Evolutionary conservation across 2,888 invertebrate species (phyloP), one percentile per base, ranked within the genome.

Genomic region (Drosophila stalkeri): DNA sequence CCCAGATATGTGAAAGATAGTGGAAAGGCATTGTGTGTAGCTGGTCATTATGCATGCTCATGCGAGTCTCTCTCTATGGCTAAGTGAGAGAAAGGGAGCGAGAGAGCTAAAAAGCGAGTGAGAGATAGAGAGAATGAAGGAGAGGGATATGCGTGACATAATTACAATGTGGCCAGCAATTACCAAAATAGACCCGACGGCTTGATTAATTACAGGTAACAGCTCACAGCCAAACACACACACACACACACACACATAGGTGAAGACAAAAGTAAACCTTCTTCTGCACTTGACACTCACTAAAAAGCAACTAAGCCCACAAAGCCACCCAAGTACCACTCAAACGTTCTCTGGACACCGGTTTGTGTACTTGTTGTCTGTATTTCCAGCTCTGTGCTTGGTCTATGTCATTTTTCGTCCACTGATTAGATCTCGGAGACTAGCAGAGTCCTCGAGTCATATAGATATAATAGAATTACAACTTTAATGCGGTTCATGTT

Each of bases 201-300:
- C 72, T 77, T 77, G 77, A 77, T 77, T 77, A 77, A 77, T 77
- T 80, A 80, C 76, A 77, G 76, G 71, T 72, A 77, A 76, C 80
- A 76, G 67, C 55, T 31, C 60, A 59, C 62, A 52, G 79, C 27
- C 37, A 51, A 41, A 56, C 54, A 35, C 54, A 20, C 23, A 37
- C 52, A 31, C n/a, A 31, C 27, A 49, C 27, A 16, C 49, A 52
- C 20, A 16, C 14, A 52, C 1, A 14, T 1, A 31, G 51, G 31
- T 7, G 31, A 37, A 66, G 51, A 66, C 44, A 52, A 67, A 44
- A 33, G 54, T 37, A 54, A 77, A 71, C 23, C 41, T 41, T 55
- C 55, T 55, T 27, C 72, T 72, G 71, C 80, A 70, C 63, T 80
- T 77, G 76, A 75, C 71, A 77, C 71, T 64, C 71, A 64, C 57